Conservation (phyloP, 2,888 invertebrate genomes). For the Habroteleia sp. region DNA sequence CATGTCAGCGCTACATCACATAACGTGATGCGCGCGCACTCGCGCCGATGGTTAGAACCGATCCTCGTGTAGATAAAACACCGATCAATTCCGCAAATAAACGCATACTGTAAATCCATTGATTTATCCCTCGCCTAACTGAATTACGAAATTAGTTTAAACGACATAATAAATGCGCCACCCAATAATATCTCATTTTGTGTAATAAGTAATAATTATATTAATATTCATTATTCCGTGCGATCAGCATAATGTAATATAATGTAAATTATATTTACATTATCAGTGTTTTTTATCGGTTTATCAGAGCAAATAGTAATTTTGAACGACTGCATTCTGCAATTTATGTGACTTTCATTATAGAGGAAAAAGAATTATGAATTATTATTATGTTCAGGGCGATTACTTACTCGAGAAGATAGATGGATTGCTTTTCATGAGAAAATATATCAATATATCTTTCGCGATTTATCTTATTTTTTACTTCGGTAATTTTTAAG, state of each 20-base stretch:
- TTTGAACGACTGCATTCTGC: slow-evolving; percentile 7
- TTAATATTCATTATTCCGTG: slow-evolving; percentile 21
- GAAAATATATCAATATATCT: no score
- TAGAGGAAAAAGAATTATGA: slow-evolving; percentile 19
- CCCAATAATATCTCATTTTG: slow-evolving; percentile 22
- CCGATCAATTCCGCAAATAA: slow-evolving; percentile 25
- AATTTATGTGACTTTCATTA: slow-evolving; percentile 33
- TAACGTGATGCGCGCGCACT: no score
- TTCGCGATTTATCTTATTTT: no score
- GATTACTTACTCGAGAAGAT: neutral
- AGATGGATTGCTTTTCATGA: slow-evolving; percentile 5
- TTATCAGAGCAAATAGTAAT: slow-evolving; percentile 26
- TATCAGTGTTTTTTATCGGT: slow-evolving; percentile 22
- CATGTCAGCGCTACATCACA: slow-evolving; percentile 28
- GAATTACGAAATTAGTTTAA: slow-evolving; percentile 29
- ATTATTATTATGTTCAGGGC: slow-evolving; percentile 17
- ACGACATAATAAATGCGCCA: slow-evolving; percentile 18
- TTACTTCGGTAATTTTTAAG: no score
- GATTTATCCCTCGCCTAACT: slow-evolving; percentile 8
- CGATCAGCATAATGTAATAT: slow-evolving; percentile 25
- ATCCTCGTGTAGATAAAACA: slow-evolving; percentile 24
- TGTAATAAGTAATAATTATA: slow-evolving; percentile 50
- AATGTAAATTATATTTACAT: slow-evolving; percentile 34
- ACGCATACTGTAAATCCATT: slow-evolving; percentile 23
- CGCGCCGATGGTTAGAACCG: slow-evolving; percentile 1